Conservation (phyloP, 2,797 vertebrate species). For the Columba guinea region DNA sequence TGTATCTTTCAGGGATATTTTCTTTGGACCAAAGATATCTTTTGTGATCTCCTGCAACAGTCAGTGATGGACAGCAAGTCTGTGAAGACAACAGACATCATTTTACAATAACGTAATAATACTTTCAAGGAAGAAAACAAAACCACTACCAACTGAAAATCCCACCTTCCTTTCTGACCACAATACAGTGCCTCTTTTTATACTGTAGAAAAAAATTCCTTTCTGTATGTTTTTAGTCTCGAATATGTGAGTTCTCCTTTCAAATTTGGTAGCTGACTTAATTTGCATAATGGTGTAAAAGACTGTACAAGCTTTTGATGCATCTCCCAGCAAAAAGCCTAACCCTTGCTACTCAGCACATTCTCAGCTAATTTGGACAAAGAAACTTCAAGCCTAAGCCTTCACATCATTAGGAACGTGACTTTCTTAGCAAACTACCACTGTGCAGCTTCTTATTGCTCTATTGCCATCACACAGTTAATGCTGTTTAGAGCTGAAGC, state of each 20-base stretch:
- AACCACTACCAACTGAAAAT: neutral
- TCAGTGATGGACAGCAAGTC: conserved; percentile 40
- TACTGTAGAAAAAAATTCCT: neutral
- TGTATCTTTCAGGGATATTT: conserved; percentile 80
- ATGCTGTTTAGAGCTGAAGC: neutral
- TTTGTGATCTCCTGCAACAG: conserved; percentile 82
- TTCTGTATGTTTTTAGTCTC: neutral
- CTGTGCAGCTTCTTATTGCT: neutral
- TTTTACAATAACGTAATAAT: neutral
- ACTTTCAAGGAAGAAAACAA: neutral
- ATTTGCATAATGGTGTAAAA: neutral
- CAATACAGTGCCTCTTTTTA: neutral
- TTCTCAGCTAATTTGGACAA: neutral
- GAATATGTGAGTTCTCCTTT: neutral
- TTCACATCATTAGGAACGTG: rapidly evolving
- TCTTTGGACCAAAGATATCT: conserved; percentile 85
- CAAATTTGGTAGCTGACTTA: neutral
- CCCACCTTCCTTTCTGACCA: neutral
- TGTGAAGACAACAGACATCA: neutral
- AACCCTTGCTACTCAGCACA: neutral
- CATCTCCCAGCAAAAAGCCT: neutral
- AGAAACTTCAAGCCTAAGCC: neutral
- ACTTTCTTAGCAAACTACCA: rapidly evolving
- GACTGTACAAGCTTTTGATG: neutral
- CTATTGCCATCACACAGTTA: neutral